Percentiles rank a stretch among this genome's conserved stretches.
Conservation (phyloP, 2,797 vertebrate genomes). For the Tinamus major region DNA sequence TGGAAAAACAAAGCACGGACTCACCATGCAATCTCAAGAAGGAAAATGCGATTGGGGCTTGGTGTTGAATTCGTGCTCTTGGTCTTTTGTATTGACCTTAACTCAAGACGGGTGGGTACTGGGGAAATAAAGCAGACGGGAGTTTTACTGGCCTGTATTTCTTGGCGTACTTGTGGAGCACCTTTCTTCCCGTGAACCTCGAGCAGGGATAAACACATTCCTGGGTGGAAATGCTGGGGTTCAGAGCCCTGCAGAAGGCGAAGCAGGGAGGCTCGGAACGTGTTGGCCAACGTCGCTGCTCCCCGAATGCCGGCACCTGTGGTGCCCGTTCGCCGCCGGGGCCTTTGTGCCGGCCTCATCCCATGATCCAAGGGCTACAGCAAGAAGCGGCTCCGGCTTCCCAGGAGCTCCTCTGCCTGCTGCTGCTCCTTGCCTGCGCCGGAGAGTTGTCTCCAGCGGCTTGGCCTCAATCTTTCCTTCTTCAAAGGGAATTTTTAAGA, state of each 20-base stretch:
- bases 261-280: no score
- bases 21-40: neutral
- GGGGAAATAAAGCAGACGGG: neutral
- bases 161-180: neutral
- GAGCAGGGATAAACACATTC: neutral
- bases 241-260: neutral
- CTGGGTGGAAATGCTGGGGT: neutral
- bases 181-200: neutral
- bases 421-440: neutral
- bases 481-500: neutral
- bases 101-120: no score
- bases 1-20: neutral
- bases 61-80: neutral
- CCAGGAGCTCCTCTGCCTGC: neutral
- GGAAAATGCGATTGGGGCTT: neutral
- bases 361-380: neutral
- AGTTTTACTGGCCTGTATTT: neutral
- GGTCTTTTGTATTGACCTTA: neutral
- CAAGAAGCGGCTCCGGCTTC: neutral
- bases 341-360: no score
- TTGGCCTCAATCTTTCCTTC: neutral
- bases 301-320: no score
- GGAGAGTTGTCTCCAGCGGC: neutral
- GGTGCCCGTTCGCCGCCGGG: no score
- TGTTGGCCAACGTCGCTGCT: no score